phyloP scores from a whole-genome alignment of 2,888 invertebrate species.

The Hydrotaea cyrtoneurina region DNA sequence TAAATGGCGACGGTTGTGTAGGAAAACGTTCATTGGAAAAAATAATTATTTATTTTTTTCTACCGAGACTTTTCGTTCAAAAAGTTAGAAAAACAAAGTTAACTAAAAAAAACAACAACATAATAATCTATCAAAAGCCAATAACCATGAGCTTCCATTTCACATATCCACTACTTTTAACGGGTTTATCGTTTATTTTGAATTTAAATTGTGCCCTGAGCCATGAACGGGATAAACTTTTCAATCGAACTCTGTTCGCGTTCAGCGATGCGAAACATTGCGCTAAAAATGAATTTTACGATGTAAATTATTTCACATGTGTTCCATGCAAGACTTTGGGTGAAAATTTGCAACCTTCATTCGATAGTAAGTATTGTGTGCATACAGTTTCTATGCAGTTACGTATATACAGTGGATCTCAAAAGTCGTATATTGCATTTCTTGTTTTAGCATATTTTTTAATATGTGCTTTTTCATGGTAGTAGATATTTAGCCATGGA shows the following conservation, averaged over 20 bases:
- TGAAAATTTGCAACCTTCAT: conserved; percentile 71
- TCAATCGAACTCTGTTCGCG: conserved; percentile 69
- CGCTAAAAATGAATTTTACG: conserved; percentile 81
- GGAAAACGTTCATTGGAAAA: neutral
- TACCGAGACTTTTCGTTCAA: neutral
- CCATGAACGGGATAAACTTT: conserved; percentile 52
- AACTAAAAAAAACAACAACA: neutral
- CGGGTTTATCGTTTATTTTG: conserved; percentile 33
- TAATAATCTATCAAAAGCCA: neutral
- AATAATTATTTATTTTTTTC: neutral
- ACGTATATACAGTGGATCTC: too few species aligned
- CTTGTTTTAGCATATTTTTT: too few species aligned
- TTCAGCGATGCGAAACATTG: conserved; percentile 76
- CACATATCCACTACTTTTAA: conserved; percentile 33
- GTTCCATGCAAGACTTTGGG: conserved; percentile 78
- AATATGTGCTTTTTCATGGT: too few species aligned
- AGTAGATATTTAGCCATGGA: too few species aligned
- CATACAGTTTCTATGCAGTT: too few species aligned
- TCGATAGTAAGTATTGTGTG: conserved; percentile 73
- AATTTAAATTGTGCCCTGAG: conserved; percentile 43
- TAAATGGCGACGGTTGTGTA: conserved; percentile 48
- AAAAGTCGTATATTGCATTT: too few species aligned
- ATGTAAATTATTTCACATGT: conserved; percentile 82
- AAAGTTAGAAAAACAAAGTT: conserved; percentile 23
- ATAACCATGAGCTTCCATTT: conserved; percentile 63